Base-by-base conservation (phyloP, 92 coral and sea anemone species). In the Nematostella vectensis region DNA sequence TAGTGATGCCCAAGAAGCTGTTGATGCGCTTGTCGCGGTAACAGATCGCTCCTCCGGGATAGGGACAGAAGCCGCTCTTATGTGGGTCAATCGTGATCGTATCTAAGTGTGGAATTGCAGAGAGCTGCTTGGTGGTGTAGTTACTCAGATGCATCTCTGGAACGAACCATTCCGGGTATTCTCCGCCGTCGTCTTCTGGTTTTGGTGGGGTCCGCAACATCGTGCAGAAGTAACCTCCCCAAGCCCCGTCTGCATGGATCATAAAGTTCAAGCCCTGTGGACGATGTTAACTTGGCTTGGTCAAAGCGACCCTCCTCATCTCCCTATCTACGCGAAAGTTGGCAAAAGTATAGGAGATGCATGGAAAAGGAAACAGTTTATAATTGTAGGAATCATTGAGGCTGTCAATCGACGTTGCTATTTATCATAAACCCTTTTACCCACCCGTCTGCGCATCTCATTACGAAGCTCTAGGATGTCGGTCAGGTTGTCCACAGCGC, bases 181-280 rank as follows among this genome's bases (percentile, higher is more conserved):
- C 59, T 10, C 53, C 47, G 18, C 47, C 31, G 19, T 23, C 29
- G 16, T 17, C 47, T 15, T 4, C 22, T n/a, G 31, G 40, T 2
- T 20, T 21, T 21, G 70, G 45, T 1, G 77, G 81, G 4, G 67
- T 55, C 1, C 77, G 67, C 60, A 88, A 31, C 93, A 88, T 88
- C 47, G 80, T 70, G 27, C 88, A 70, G 63, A 88, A 83, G 62
- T 87, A 87, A 3, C 89, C 96, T 18, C 96, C 96, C 96, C 96
- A 87, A 2, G 96, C 96, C 19, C 74, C 96, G 47, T 87, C 96
- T 1, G 87, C 96, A 24, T 77, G 80, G 43, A 87, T 50, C 49
- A 61, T 58, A 69, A 77, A 87, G 71, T 82, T 76, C 19, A 87
- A 71, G 3, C 96, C 96, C 96, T 87, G 50, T 13, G 29, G n/a